A percentile compares a stretch with the other conserved stretches of the same genome.
Conservation (phyloP, 1,140 invertebrate species). For the Trinorchestia longiramus region DNA sequence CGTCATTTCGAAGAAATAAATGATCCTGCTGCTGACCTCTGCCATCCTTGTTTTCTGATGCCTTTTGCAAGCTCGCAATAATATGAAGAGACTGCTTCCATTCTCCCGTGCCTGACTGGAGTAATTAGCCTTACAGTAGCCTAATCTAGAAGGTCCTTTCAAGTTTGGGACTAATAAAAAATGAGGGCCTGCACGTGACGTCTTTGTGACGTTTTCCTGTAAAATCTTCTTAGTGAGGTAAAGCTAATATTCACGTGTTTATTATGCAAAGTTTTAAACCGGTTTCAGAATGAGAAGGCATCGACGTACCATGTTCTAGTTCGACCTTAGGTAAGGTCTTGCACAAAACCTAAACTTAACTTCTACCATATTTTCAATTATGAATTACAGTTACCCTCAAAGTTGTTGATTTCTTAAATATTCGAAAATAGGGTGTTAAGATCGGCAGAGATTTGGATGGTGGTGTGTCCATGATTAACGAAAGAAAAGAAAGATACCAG, state of each 20-base stretch:
- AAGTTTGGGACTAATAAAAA: neutral
- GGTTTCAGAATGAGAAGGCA: neutral
- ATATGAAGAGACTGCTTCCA: too few species aligned
- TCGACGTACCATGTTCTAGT: neutral
- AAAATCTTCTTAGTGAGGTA: neutral
- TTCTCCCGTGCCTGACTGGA: neutral
- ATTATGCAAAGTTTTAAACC: neutral
- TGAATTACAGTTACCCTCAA: neutral
- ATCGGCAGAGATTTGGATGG: neutral
- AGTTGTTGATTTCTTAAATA: neutral
- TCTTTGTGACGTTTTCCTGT: neutral
- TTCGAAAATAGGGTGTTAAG: neutral
- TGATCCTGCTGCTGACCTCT: too few species aligned
- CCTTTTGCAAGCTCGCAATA: too few species aligned
- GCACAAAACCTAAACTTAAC: too few species aligned
- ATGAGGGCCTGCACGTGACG: neutral
- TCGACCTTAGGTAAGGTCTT: neutral
- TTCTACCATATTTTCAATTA: neutral
- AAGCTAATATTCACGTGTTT: neutral
- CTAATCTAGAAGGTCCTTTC: neutral
- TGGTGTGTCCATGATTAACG: neutral
- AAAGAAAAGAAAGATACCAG: neutral
- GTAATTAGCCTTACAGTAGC: neutral
- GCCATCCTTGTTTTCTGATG: too few species aligned
- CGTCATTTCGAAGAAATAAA: too few species aligned